Base-by-base conservation (phyloP, 2,888 invertebrate species). In the Calliopum simillimum region DNA sequence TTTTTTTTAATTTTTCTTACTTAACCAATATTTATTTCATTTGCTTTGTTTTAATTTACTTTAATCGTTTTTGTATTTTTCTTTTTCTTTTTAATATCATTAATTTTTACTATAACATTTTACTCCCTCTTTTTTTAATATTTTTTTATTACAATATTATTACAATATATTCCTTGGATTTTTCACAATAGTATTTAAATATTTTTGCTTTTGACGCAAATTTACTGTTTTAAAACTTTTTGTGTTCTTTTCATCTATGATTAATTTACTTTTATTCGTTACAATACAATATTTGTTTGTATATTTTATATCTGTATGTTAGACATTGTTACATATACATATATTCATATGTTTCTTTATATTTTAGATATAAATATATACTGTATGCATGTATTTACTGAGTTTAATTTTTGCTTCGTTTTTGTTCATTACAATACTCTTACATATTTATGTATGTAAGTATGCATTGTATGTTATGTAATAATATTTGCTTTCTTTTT, bases 341-440 rank as follows among this genome's bases (percentile, higher is more conserved):
- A 59, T 21, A 59, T 43, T 59, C 14, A 14, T 13, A 23, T 58
- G 16, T 13, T n/a, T 47, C 13, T 23, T 33, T 47, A 6, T 46
- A 21, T 46, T 56, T n/a, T 33, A 46, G 21, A 55, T 55, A 16
- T 55, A 21, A 21, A 55, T 55, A 21, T 55, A 55, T 55, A 23
- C 23, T 41, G 43, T 61, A 33, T 41, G 14, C 41, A 59, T 73
- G 71, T 79, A 76, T 79, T 75, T 79, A 62, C 77, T 76, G 77
- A 73, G 76, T 79, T 76, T 58, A 72, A 63, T 72, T 77, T 71
- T 74, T 66, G n/a, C 69, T 76, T 69, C 65, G 69, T 69, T 49
- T 69, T 64, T 53, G 19, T 49, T 59, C 47, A 51, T 68, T 73
- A 51, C 68, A 72, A 70, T 70, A 72, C 63, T 33, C 8, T 1